phyloP scores from a whole-genome alignment of 2,113 vertebrate species.

The Platycercus adscitus region DNA sequence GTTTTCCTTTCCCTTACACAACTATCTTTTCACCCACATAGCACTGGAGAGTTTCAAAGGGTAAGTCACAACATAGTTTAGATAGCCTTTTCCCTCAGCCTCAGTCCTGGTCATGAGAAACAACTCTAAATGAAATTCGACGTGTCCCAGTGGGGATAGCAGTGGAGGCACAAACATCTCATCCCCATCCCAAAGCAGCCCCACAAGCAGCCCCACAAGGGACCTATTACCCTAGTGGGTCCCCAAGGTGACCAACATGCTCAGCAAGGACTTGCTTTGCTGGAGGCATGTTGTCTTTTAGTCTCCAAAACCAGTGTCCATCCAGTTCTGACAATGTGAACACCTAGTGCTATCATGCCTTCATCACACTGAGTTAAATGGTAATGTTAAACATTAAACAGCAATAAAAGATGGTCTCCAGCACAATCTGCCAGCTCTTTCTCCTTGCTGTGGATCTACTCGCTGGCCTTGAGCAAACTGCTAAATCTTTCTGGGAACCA shows the following conservation, averaged over 20 bases:
- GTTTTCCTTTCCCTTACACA: background rate
- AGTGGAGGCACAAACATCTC: background rate
- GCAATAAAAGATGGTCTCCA: background rate
- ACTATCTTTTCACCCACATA: background rate
- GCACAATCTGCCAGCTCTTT: background rate
- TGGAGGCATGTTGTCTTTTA: background rate
- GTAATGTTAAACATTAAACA: background rate
- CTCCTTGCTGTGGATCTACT: background rate
- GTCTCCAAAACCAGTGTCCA: background rate
- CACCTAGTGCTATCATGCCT: background rate
- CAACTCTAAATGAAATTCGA: background rate
- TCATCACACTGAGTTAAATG: background rate
- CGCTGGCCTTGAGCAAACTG: background rate
- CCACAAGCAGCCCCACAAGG: no score
- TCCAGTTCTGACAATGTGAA: background rate
- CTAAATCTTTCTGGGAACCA: slow-evolving; percentile 3
- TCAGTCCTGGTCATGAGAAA: background rate
- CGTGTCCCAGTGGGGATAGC: rapidly evolving
- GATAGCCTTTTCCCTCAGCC: background rate
- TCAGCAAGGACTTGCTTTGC: background rate
- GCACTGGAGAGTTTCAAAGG: background rate
- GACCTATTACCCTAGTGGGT: background rate
- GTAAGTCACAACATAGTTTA: background rate
- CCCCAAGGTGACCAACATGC: background rate
- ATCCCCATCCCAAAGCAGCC: background rate